phyloP scores from a whole-genome alignment of 2,113 vertebrate species.

The Jaculus jaculus region DNA sequence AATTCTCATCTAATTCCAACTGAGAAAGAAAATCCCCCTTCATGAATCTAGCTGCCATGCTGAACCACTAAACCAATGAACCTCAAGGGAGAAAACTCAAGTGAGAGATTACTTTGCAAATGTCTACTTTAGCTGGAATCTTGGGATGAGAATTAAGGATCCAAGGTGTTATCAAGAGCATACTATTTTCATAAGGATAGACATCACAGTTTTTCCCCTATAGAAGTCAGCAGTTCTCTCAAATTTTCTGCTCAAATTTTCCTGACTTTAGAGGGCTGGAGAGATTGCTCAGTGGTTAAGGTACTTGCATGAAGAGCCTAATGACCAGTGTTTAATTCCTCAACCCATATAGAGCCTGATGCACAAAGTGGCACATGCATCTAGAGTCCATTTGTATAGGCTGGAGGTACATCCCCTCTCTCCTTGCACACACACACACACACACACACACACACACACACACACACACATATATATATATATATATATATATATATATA shows the following conservation, averaged over 20 bases:
- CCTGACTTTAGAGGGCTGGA: too few relatives aligned
- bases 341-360: too few relatives aligned
- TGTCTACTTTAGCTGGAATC: not conserved
- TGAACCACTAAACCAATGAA: not conserved
- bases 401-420: too few relatives aligned
- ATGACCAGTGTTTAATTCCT: too few relatives aligned
- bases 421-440: too few relatives aligned
- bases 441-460: too few relatives aligned
- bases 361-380: too few relatives aligned
- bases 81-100: not conserved
- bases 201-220: not conserved
- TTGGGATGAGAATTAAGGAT: not conserved
- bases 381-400: too few relatives aligned
- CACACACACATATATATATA: too few relatives aligned
- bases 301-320: too few relatives aligned
- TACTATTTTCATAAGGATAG: not conserved
- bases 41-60: not conserved
- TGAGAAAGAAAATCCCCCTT: not conserved
- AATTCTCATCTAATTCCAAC: not conserved
- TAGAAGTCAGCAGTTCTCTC: not conserved
- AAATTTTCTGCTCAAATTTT: not conserved
- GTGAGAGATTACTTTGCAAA: not conserved
- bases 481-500: too few relatives aligned
- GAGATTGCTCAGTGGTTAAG: too few relatives aligned
- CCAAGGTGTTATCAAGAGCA: not conserved